A percentile compares a stretch with the other conserved stretches of the same genome.
These are phyloP conservation scores for Drosophila anomalata DNA, from an alignment of 2,888 invertebrate genomes.

Conservation along the genomic window DNA sequence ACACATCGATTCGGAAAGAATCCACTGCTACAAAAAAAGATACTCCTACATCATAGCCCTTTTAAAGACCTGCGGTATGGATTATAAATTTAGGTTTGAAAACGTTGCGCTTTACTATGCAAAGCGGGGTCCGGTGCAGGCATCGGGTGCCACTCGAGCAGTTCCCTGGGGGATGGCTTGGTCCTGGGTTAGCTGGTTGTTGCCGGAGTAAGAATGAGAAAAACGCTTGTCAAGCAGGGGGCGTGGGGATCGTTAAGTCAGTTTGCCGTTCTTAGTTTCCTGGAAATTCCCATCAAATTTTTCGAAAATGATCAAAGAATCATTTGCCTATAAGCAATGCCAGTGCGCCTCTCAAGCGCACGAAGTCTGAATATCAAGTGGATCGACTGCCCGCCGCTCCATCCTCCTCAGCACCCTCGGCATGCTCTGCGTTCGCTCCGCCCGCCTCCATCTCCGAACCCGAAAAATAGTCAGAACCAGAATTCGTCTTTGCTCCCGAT, in stretches of 20 bases:
- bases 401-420: conserved; percentile 3
- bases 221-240: conserved; percentile 25
- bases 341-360: conserved; percentile 58
- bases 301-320: conserved; percentile 59
- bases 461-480: not conserved
- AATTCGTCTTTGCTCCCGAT: not conserved
- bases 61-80: conserved; percentile 10
- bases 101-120: conserved; percentile 7
- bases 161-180: not conserved
- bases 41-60: conserved; percentile 14
- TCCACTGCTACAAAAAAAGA: conserved; percentile 4
- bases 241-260: conserved; percentile 13
- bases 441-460: conserved; percentile 3
- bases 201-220: not conserved
- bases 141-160: not conserved
- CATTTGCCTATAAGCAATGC: conserved; percentile 69
- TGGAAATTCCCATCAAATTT: conserved; percentile 52
- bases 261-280: conserved; percentile 29
- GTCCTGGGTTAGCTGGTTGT: not conserved
- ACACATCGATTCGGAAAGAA: not conserved
- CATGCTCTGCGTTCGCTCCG: conserved; percentile 3
- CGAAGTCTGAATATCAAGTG: conserved; percentile 53
- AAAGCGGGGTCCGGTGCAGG: not conserved
- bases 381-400: conserved; percentile 40
- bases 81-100: not conserved